Evolutionary conservation across 2,888 invertebrate species (phyloP), one percentile per base, ranked within the genome.

Genomic region (Achlya flavicornis): DNA sequence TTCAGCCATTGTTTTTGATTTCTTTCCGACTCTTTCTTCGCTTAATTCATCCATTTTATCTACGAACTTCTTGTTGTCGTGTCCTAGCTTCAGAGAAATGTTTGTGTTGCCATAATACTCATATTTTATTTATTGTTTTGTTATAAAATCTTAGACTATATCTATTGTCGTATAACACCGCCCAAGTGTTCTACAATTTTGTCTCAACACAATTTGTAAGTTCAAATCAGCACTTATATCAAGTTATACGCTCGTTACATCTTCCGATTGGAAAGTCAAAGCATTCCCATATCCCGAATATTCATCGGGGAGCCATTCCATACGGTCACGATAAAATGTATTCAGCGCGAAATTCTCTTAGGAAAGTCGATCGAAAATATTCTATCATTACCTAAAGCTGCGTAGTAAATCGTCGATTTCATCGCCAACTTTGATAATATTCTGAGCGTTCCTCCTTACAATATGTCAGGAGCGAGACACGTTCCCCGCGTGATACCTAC

Each of bases 351-450:
- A 75, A 78, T 78, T 79, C 66, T 73, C 69, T 72, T 74, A 73
- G 76, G 75, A 79, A 76, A 81, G 73, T 80, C 80, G 83, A 81
- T 82, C 80, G 82, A 77, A 81, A 85, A 85, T 85, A 86, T 86
- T 86, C 86, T 79, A 82, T 86, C 85, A 86, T 87, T 86, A 86
- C 86, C 81, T 85, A 83, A 84, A 85, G 75, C 70, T 79, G 76
- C 77, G 71, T 75, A 78, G 83, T 85, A 84, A 84, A 85, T 85
- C 84, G 86, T 67, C 85, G 84, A 85, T 83, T 85, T 81, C 84
- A 80, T 67, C 67, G 65, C 64, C 79, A 79, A 83, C 80, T 84
- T 82, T 77, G 85, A 84, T 84, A 84, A 84, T 85, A 84, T 85
- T 81, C 78, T 53, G 19, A 53, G 53, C 72, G 70, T 74, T 78